Evolutionary conservation across 1,140 invertebrate species (phyloP), one percentile per base, ranked within the genome.

Genomic region (Asobara japonica): DNA sequence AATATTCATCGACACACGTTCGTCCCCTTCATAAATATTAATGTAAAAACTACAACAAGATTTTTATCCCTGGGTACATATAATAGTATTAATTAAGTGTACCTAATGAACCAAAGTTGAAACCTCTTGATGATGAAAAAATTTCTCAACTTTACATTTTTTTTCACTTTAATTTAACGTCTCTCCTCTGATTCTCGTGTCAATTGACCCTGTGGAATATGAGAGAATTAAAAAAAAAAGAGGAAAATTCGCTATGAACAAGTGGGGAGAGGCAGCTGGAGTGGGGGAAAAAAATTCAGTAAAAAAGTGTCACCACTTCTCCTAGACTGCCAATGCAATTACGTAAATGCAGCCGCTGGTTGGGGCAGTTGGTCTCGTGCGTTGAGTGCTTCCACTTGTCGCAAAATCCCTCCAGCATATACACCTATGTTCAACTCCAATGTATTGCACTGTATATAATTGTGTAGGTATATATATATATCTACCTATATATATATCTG

Each of bases 1-100:
- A 31, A 62, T 62, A 62, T 62, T 62, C 60, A 62, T 62, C 25
- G 60, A 62, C 60, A 62, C 60, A 30, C 60, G 60, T 62, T 27
- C 31, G 5, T 30, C 25, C n/a, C 25, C 56, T 31, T 30, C n/a
- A 62, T 62, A 62, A 62, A 62, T 62, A 62, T 62, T 62, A 31
- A 62, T 62, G 27, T n/a, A 4, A 2, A 31, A 13, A 62, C 2
- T 30, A 31, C 29, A 30, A 13, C 1, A 8, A 30, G n/a, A 62
- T 31, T 62, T 62, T 62, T 62, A 16, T 31, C 29, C 22, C 18
- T 56, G 20, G 22, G 25, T 56, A 18, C 22, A 56, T 11, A 56
- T 56, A 25, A 56, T 56, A 20, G 51, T 16, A 62, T 30, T 62
- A 62, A 62, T 62, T 62, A 62, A 16, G 60, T 62, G 7, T 16